Evolutionary conservation across 1,140 invertebrate species (phyloP), one percentile per base, ranked within the genome.

Genomic region (Drosophila setifemur): DNA sequence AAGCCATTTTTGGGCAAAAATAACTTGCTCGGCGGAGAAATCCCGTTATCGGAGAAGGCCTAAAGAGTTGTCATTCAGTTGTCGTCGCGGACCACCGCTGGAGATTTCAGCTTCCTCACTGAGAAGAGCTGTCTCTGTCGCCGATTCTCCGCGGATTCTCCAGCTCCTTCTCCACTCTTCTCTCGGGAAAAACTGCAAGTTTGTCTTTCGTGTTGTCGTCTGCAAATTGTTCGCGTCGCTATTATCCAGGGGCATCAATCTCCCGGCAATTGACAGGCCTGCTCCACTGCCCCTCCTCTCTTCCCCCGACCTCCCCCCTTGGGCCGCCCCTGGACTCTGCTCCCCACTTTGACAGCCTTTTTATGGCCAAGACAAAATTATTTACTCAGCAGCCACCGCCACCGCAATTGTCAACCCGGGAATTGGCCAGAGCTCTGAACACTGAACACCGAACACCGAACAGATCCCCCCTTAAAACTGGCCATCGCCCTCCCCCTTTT

Each of bases 201-300:
- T 53, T 37, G 48, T 60, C 54, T 47, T 45, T 45, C 66, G 9
- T 85, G 78, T 72, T 79, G 78, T 83, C 79, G 79, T 85, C 79
- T 75, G 79, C 79, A 85, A 86, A 86, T 85, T 85, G 79, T 86
- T 86, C 71, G 79, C 81, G 81, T 85, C 79, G 79, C 81, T 85
- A 85, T 85, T 85, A 85, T 85, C 79, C 79, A 86, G 79, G 81
- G 79, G 81, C 79, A 85, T 85, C 79, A 85, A 85, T 85, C 79
- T 85, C 79, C 64, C 26, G 61, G 47, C 70, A 79, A 85, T 85
- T 85, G 79, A 85, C 79, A 85, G 79, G 61, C 69, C 42, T 45
- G 31, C 12, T 42, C 44, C 43, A 35, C 42, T 35, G 7, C 29
- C 25, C 52, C 29, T 8, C 28, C 5, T 9, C 7, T 26, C 4